Percentiles rank a stretch among this genome's conserved stretches.
Evolutionary conservation across 2,888 invertebrate species (phyloP).

Genomic region (Gymnoscelis rufifasciata): DNA sequence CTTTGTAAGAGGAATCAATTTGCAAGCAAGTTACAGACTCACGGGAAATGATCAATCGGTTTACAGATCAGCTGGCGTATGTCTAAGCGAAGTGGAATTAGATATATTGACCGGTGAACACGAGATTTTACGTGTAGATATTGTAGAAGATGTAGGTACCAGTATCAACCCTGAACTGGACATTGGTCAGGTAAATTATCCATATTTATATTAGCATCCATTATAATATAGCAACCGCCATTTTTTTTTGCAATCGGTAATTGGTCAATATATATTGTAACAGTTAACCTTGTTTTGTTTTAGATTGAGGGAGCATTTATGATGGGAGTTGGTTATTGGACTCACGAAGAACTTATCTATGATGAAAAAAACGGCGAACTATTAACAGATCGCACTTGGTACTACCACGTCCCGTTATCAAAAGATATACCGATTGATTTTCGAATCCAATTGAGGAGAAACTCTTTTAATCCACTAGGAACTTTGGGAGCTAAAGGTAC

Average conservation of each 20-base stretch:
- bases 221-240: too few relatives aligned
- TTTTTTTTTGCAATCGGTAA: too few relatives aligned
- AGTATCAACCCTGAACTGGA: conserved; percentile 83
- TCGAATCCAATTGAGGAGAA: conserved; percentile 82
- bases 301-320: conserved; percentile 86
- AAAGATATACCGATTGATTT: conserved; percentile 89
- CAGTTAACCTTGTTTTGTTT: too few relatives aligned
- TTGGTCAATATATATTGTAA: too few relatives aligned
- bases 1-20: conserved; percentile 49
- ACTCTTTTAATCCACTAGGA: conserved; percentile 81
- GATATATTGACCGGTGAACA: conserved; percentile 86
- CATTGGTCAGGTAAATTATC: conserved; percentile 82
- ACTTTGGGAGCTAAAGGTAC: conserved; percentile 52
- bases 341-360: conserved; percentile 83
- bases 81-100: conserved; percentile 83
- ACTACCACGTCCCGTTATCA: conserved; percentile 85
- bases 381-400: conserved; percentile 88
- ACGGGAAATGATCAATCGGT: conserved; percentile 44
- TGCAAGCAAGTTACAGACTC: conserved; percentile 53
- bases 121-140: conserved; percentile 80
- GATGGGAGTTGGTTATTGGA: conserved; percentile 87
- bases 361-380: conserved; percentile 82
- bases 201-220: too few relatives aligned
- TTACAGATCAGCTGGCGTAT: conserved; percentile 74
- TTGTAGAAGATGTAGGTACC: conserved; percentile 83